Percentiles rank a stretch among this genome's conserved stretches.
phyloP scores from a whole-genome alignment of 2,113 vertebrate species.

The Macroglossus sobrinus region DNA sequence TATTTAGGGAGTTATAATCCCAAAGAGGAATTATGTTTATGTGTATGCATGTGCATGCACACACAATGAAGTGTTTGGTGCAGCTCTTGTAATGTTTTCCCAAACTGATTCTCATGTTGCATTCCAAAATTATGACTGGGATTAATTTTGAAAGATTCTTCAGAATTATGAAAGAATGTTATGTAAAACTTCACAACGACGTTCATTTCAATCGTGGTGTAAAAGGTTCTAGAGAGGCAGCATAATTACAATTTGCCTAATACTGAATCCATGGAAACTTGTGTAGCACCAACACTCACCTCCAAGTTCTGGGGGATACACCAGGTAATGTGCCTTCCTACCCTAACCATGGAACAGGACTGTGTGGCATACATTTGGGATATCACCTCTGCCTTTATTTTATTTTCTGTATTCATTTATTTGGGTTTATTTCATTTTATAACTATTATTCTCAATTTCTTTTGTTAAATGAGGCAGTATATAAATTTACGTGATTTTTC shows the following conservation, averaged over 20 bases:
- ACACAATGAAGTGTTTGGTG: neutral
- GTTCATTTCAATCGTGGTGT: neutral
- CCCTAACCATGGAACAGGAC: neutral
- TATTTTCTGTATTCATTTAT: neutral
- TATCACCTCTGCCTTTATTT: neutral
- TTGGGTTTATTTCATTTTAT: neutral
- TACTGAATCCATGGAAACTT: neutral
- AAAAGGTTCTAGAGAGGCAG: neutral
- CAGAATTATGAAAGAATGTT: neutral
- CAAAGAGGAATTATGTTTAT: neutral
- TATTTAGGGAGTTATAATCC: neutral
- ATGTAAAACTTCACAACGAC: neutral
- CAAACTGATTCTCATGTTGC: neutral
- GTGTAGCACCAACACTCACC: neutral
- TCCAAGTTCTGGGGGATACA: neutral
- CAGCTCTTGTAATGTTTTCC: neutral
- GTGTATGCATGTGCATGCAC: neutral
- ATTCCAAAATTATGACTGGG: neutral
- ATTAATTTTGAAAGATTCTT: conserved; percentile 14
- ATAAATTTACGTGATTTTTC: neutral
- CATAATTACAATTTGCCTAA: neutral
- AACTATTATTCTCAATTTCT: neutral
- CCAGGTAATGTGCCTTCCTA: neutral
- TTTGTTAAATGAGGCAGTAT: neutral
- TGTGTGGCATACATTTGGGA: neutral